Percentiles rank a stretch among this genome's conserved stretches.
Evolutionary conservation across 2,888 invertebrate species (phyloP).

Genomic region (Xestia xanthographa): DNA sequence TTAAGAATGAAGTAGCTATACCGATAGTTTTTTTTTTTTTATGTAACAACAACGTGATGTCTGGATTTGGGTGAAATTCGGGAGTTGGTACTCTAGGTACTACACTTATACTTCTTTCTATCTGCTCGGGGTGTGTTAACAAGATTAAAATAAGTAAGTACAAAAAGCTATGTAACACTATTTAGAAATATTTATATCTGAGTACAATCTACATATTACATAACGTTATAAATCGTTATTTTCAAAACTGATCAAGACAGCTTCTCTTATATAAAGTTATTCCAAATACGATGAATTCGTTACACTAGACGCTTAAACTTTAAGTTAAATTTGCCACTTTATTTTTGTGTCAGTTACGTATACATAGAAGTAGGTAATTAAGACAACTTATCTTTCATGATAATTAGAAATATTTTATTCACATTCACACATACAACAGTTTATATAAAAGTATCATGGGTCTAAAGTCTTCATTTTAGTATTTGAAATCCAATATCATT

Average conservation of each 20-base stretch:
- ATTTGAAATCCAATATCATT: neutral
- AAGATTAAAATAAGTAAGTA: neutral
- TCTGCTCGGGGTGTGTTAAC: neutral
- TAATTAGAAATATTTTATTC: neutral
- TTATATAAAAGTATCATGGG: neutral
- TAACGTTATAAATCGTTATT: constrained; percentile 6
- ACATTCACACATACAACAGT: neutral
- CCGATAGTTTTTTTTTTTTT: neutral
- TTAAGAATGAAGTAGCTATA: neutral
- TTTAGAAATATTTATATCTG: neutral
- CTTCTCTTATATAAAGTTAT: constrained; percentile 36
- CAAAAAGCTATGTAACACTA: neutral
- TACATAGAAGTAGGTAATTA: constrained; percentile 1
- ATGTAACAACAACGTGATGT: neutral
- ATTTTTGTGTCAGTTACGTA: constrained; percentile 48
- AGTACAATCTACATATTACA: constrained; percentile 3
- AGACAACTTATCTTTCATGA: constrained; percentile 2
- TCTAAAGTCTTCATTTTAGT: neutral
- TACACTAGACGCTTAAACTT: constrained; percentile 7
- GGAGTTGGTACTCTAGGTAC: neutral
- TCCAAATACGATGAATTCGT: constrained; percentile 33
- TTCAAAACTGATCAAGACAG: neutral
- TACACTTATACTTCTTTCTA: neutral
- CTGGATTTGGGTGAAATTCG: neutral
- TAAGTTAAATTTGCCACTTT: constrained; percentile 19